Percentiles rank a stretch among this genome's conserved stretches.
phyloP scores from a whole-genome alignment of 2,113 vertebrate genomes.

The Mesoclemmys tuberculata region DNA sequence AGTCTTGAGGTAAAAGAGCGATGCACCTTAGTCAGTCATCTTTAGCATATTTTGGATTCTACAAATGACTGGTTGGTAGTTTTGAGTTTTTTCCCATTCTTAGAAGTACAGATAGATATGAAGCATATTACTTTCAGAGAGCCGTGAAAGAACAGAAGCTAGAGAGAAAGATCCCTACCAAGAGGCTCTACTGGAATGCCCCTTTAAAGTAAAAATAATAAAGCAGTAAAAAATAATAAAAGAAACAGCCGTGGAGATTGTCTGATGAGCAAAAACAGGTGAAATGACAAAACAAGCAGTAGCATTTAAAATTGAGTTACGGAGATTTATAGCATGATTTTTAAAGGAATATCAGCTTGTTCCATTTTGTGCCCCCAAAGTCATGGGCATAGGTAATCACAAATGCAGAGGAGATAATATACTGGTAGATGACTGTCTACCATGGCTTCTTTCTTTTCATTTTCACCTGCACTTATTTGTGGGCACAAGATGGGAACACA shows the following conservation, averaged over 20 bases:
- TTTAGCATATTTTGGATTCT: neutral
- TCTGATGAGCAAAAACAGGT: slow-evolving; percentile 17
- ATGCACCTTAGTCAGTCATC: neutral
- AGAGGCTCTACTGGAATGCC: neutral
- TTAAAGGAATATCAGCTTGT: neutral
- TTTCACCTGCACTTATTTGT: neutral
- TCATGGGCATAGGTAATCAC: neutral
- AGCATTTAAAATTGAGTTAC: neutral
- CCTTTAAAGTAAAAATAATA: slow-evolving; percentile 8
- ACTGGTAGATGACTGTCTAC: neutral
- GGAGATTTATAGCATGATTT: neutral
- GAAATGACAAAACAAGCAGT: neutral
- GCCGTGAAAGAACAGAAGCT: neutral
- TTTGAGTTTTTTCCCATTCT: slow-evolving; percentile 5
- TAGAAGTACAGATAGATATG: neutral
- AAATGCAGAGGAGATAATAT: neutral
- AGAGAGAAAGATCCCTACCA: neutral
- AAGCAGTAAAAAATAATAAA: slow-evolving; percentile 12
- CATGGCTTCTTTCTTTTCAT: neutral
- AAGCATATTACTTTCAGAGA: slow-evolving; percentile 1
- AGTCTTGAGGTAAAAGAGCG: neutral
- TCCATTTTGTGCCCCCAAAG: neutral
- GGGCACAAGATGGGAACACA: rapidly evolving
- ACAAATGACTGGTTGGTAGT: neutral
- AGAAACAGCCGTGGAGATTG: neutral